phyloP scores from a whole-genome alignment of 2,797 vertebrate genomes.

The Mormyrus proboscirostris region DNA sequence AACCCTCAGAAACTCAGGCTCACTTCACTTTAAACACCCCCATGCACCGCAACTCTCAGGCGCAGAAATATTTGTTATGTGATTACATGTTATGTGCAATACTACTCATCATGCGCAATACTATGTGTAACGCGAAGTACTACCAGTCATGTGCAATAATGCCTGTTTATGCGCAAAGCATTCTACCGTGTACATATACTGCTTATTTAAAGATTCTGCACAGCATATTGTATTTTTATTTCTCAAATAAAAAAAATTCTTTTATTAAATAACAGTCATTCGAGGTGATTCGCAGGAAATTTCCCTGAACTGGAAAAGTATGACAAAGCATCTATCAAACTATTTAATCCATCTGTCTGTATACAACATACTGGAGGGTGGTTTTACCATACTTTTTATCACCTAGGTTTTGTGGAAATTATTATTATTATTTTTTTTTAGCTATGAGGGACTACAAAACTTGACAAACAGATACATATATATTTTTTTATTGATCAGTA shows the following conservation, averaged over 20 bases:
- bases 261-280: background rate
- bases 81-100: background rate
- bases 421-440: background rate
- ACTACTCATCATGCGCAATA: background rate
- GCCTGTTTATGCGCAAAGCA: background rate
- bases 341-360: background rate
- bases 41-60: background rate
- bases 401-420: background rate
- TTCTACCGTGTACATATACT: background rate
- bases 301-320: background rate
- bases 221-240: background rate
- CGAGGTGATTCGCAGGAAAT: background rate
- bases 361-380: background rate
- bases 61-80: background rate
- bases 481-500: background rate
- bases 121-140: background rate
- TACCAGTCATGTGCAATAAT: background rate
- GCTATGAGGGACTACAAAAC: background rate
- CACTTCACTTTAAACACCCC: background rate
- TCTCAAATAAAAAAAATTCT: background rate
- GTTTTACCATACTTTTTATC: background rate
- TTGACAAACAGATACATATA: background rate
- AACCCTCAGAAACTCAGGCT: background rate
- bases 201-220: background rate
- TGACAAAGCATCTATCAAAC: background rate